phyloP scores from a whole-genome alignment of 2,888 invertebrate genomes.

The Deilephila porcellus region DNA sequence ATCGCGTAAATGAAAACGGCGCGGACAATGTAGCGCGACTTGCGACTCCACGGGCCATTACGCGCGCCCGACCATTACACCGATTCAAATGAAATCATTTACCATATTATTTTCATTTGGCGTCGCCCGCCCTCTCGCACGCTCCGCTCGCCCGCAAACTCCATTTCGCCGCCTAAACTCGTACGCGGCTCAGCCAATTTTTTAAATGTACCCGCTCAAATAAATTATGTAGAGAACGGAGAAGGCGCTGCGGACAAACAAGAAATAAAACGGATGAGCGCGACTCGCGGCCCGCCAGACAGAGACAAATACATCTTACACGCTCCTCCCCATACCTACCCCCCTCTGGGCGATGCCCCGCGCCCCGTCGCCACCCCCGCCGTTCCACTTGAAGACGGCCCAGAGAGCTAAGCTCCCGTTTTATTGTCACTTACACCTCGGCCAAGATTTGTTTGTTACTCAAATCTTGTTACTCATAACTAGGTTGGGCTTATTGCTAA shows the following conservation, averaged over 20 bases:
- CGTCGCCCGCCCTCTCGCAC: slow-evolving; percentile 51
- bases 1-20: slow-evolving; percentile 69
- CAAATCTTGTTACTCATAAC: slow-evolving; percentile 52
- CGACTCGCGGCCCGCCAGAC: slow-evolving; percentile 61
- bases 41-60: slow-evolving; percentile 75
- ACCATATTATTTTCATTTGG: slow-evolving; percentile 81
- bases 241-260: slow-evolving; percentile 71
- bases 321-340: slow-evolving; percentile 57
- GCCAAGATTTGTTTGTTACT: slow-evolving; percentile 71
- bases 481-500: slow-evolving; percentile 44
- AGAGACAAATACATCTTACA: slow-evolving; percentile 55
- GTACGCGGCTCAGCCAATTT: slow-evolving; percentile 76
- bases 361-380: slow-evolving; percentile 42
- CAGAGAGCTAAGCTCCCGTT: slow-evolving; percentile 81
- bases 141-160: slow-evolving; percentile 63
- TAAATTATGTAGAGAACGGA: slow-evolving; percentile 82
- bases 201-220: slow-evolving; percentile 82
- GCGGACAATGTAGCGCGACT: slow-evolving; percentile 71
- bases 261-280: slow-evolving; percentile 77
- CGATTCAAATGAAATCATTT: slow-evolving; percentile 82
- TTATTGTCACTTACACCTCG: slow-evolving; percentile 83
- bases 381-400: slow-evolving; percentile 81
- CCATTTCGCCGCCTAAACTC: slow-evolving; percentile 75
- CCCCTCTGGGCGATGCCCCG: slow-evolving; percentile 36
- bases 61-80: slow-evolving; percentile 66